These are phyloP conservation scores for Lypha dubia DNA, from an alignment of 2,888 invertebrate species.

Conservation along the genomic window DNA sequence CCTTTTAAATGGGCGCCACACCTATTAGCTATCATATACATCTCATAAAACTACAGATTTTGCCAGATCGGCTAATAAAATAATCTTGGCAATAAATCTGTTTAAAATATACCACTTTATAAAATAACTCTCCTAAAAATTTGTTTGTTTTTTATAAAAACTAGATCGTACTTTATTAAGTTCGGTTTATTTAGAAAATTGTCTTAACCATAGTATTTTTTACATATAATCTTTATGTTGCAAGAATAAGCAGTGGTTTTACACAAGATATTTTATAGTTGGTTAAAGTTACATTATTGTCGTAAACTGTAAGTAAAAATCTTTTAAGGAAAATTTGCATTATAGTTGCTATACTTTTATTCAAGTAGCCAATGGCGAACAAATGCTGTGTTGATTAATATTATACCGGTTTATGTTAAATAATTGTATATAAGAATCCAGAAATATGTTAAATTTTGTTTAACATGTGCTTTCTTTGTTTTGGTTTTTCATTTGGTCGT, in stretches of 20 bases:
- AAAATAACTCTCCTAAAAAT: background rate
- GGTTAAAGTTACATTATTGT: background rate
- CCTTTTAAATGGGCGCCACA: background rate
- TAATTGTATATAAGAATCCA: background rate
- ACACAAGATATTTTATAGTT: background rate
- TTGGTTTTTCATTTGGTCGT: slow-evolving; percentile 26
- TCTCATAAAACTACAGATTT: background rate
- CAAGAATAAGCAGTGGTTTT: background rate
- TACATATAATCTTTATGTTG: background rate
- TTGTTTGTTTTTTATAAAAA: background rate
- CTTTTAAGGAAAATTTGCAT: no score
- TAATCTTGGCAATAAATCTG: background rate
- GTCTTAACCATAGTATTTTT: background rate
- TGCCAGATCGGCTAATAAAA: background rate
- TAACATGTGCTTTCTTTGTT: slow-evolving; percentile 41
- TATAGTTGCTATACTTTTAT: no score
- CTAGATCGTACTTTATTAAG: background rate
- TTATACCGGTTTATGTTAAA: background rate
- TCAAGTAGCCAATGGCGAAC: background rate
- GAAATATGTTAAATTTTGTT: background rate
- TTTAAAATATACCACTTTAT: background rate
- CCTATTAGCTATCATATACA: slow-evolving; percentile 20
- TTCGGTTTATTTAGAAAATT: background rate
- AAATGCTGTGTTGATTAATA: background rate
- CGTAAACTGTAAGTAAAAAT: background rate